Percentiles rank a stretch among this genome's conserved stretches.
Evolutionary conservation across 2,888 invertebrate species (phyloP).

Genomic region (Megamerina dolium): DNA sequence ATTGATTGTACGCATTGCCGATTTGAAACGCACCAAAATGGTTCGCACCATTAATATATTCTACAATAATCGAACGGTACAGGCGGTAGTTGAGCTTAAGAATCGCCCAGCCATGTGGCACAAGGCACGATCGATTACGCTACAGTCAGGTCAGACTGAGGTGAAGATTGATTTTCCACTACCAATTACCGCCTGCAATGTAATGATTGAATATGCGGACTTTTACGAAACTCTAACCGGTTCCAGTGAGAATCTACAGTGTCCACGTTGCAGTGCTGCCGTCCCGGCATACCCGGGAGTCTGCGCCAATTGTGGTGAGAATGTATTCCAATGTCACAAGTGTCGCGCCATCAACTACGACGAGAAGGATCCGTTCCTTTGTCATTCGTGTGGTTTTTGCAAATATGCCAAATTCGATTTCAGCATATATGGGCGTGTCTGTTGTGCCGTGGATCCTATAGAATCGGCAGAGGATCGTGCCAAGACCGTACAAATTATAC

Average conservation of each 20-base stretch:
- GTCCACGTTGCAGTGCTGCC: constrained; percentile 92
- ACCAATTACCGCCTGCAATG: constrained; percentile 94
- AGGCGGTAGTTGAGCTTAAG: constrained; percentile 95
- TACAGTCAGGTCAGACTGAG: constrained; percentile 89
- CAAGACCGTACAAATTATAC: constrained; percentile 88
- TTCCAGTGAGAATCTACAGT: constrained; percentile 89
- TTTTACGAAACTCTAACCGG: constrained; percentile 91
- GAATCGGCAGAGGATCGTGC: constrained; percentile 95
- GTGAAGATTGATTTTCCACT: constrained; percentile 95
- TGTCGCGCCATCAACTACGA: constrained; percentile 98
- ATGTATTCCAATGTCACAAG: constrained; percentile 98
- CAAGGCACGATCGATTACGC: constrained; percentile 85
- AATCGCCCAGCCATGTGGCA: constrained; percentile 97
- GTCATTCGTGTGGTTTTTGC: constrained; percentile 98
- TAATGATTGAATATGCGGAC: constrained; percentile 97
- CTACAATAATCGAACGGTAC: constrained; percentile 93
- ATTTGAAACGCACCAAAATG: constrained; percentile 95
- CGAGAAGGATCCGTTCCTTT: constrained; percentile 97
- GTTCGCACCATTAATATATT: constrained; percentile 92
- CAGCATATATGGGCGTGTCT: constrained; percentile 81
- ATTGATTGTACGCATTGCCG: constrained; percentile 86
- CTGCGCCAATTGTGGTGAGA: constrained; percentile 79
- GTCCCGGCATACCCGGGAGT: constrained; percentile 97
- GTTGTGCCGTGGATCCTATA: constrained; percentile 95
- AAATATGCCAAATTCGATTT: constrained; percentile 99